Base-by-base conservation (phyloP, 2,888 invertebrate species). In the Dicyrtoma fusca region DNA sequence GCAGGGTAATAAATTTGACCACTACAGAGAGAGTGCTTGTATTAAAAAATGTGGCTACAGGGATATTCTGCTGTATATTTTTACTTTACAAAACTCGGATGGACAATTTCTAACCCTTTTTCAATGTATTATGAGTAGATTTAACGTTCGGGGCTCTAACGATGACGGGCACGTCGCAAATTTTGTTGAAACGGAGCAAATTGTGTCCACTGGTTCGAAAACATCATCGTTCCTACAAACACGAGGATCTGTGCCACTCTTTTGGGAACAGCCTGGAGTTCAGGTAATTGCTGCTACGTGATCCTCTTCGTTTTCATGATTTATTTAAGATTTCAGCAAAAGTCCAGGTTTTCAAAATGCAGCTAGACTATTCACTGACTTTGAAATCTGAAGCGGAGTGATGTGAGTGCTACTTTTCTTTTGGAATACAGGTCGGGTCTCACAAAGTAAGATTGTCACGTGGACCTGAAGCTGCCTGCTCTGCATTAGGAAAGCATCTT, bases 151-250 rank as follows among this genome's bases (percentile, higher is more conserved):
- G 78, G 99, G 99, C n/a, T 94, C 93, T 77, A 98, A 99, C 85
- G 99, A 99, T 85, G 95, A 97, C 83, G 99, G 99, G 0, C 93
- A 97, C 86, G 99, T 99, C 17, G 99, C 99, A 0, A 99, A 99
- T 87, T 99, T 99, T 88, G 98, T 98, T 34, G 99, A 99, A 88
- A 99, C 99, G 0, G 99, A 99, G 85, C 99, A 99, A 87, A 93
- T 96, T 17, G 92, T 95, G 81, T 92, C 90, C 82, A 87, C 94
- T 81, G 97, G 98, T 83, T 92, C 95, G 81, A 91, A 94, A 82
- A 89, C 95, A 4, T 89, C 92, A 6, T 96, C 96, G 6, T 94
- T 92, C 82, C 86, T 99, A 13, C 94, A 94, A 85, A 95, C 95
- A 0, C 88, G 98, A 81, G 99, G 99, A 0, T 97, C 97, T 0